These are phyloP conservation scores for Sardina pilchardus DNA, from an alignment of 2,113 vertebrate genomes.

Conservation along the genomic window DNA sequence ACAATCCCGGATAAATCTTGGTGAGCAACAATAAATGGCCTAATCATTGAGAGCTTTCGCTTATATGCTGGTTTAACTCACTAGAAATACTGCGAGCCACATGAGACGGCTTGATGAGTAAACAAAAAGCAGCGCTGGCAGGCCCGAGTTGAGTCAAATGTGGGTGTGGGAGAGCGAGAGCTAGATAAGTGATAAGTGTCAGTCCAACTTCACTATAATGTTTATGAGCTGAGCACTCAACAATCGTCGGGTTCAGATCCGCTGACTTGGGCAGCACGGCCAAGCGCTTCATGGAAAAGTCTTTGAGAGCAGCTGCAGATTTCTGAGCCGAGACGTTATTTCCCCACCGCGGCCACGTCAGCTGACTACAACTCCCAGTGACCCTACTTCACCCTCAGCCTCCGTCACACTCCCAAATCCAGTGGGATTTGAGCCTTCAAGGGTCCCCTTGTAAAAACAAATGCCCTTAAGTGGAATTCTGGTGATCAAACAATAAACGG, in stretches of 20 bases:
- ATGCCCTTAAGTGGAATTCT: slow-evolving; percentile 8
- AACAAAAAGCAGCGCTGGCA: too few relatives aligned
- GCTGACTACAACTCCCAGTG: slow-evolving; percentile 34
- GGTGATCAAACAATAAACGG: background rate
- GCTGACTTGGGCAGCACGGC: background rate
- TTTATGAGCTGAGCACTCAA: background rate
- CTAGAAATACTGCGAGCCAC: too few relatives aligned
- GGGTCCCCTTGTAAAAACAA: slow-evolving; percentile 6
- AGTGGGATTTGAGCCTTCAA: slow-evolving; percentile 33
- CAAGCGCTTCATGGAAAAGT: background rate
- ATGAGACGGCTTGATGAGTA: too few relatives aligned
- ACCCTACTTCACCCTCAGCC: slow-evolving; percentile 45
- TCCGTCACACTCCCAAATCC: slow-evolving; percentile 41
- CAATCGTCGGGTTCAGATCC: background rate
- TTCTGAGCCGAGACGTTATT: background rate
- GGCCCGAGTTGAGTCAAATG: too few relatives aligned
- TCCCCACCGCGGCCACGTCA: slow-evolving; percentile 52
- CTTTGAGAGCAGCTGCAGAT: background rate
- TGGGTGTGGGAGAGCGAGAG: too few relatives aligned
- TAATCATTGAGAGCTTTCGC: too few relatives aligned
- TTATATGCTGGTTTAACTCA: too few relatives aligned
- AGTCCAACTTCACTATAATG: background rate
- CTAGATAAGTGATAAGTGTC: background rate
- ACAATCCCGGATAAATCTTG: background rate
- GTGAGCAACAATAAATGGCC: too few relatives aligned